Base-by-base conservation (phyloP, 1,140 invertebrate genomes). In the Atta cephalotes region DNA sequence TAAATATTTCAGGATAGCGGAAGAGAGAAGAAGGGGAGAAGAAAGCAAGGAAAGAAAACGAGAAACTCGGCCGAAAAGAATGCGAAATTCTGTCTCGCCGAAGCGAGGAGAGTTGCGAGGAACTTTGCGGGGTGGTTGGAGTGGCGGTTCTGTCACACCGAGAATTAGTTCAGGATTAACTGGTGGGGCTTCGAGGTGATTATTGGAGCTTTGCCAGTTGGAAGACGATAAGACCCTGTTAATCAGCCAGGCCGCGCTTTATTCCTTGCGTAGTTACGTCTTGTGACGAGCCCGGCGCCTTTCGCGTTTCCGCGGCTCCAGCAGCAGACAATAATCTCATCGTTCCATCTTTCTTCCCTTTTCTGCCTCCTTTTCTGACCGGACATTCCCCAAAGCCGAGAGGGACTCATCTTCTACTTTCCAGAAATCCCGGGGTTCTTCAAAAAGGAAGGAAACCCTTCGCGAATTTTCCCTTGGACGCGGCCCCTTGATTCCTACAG, bases 151-250 rank as follows among this genome's bases (percentile, higher is more conserved):
- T 91, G 92, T 93, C 92, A 93, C 91, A 90, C 72, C 72, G 90
- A 92, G 94, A 94, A 94, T 94, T 94, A 94, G 90, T 92, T 90
- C 89, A 84, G 92, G 91, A 94, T 94, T 94, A 93, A 94, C 92
- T 90, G 88, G 86, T 92, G 87, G 90, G 92, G 93, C 93, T 94
- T 94, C 92, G 84, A 91, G 90, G 91, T 92, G 93, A 94, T 94
- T 94, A 94, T 93, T 92, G 92, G 90, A 93, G 91, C 92, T 93
- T 94, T 93, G 91, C 92, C 92, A 92, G 93, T 91, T 91, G 92
- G 87, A 92, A 92, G 90, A 92, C 92, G 93, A 94, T 93, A 92
- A 94, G 92, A 93, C 91, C 87, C 90, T 92, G 92, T 92, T 93
- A 93, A 94, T 94, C 93, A 92, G 91, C 76, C 86, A 65, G 77